Evolutionary conservation across 2,113 vertebrate genomes (phyloP).

Genomic region (Pygoscelis antarcticus): DNA sequence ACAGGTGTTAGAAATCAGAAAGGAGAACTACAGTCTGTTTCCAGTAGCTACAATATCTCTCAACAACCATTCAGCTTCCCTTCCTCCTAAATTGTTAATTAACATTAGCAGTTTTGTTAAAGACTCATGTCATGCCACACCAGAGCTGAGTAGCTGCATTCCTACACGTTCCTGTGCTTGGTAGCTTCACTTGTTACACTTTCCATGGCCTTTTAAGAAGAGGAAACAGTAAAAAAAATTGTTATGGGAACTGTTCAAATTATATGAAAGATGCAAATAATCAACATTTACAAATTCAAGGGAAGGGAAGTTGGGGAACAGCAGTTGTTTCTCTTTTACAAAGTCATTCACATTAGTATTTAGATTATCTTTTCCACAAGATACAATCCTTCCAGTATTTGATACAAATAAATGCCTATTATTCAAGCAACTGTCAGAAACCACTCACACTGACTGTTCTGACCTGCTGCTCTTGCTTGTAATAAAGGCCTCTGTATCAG

Average conservation of each 20-base stretch:
- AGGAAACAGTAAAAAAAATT: background rate
- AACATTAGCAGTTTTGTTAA: background rate
- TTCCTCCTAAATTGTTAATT: background rate
- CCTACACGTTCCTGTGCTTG: background rate
- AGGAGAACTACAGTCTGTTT: background rate
- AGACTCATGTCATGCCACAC: fast-evolving
- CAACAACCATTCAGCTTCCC: background rate
- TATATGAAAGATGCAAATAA: background rate
- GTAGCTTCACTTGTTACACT: background rate
- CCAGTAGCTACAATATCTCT: background rate
- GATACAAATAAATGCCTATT: background rate
- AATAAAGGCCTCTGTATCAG: background rate
- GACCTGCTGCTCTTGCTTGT: background rate
- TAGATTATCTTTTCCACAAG: background rate
- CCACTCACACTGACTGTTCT: background rate
- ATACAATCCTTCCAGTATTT: background rate
- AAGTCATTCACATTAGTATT: background rate
- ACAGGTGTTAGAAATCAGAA: background rate
- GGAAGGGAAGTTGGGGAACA: background rate
- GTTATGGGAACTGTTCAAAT: background rate
- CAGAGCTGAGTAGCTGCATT: background rate
- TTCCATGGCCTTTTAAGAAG: background rate
- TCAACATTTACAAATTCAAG: background rate
- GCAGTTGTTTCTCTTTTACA: background rate
- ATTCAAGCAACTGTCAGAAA: background rate